Evolutionary conservation across 2,888 invertebrate species (phyloP).

Genomic region (Eulithis testata): DNA sequence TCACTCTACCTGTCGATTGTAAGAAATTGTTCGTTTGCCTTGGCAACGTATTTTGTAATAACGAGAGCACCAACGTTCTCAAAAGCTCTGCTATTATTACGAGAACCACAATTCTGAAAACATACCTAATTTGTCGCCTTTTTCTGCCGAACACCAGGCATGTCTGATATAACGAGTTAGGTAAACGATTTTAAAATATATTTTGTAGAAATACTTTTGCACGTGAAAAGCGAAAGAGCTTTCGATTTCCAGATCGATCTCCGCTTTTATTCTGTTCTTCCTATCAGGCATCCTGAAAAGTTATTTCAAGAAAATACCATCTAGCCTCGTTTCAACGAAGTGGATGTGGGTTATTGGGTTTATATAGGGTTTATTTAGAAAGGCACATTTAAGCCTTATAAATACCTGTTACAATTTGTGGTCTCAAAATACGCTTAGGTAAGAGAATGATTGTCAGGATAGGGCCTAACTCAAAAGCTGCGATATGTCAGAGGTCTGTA

Average conservation of each 20-base stretch:
- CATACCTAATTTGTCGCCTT: not conserved
- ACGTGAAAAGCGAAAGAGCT: not conserved
- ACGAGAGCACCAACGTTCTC: no score
- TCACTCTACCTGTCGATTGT: no score
- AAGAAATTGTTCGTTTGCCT: no score
- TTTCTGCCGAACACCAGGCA: not conserved
- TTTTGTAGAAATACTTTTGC: not conserved
- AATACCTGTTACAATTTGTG: no score
- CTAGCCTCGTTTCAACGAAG: not conserved
- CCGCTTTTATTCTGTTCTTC: conserved; percentile 5
- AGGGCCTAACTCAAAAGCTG: no score
- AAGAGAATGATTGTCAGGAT: no score
- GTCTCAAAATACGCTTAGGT: no score
- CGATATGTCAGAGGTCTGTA: no score
- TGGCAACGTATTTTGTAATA: no score
- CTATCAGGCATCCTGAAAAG: not conserved
- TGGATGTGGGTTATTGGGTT: not conserved
- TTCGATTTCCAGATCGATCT: conserved; percentile 4
- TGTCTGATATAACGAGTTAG: not conserved
- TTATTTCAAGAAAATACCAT: conserved; percentile 6
- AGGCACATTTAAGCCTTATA: no score
- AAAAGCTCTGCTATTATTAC: not conserved
- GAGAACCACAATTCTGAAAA: conserved; percentile 2
- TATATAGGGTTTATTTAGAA: not conserved
- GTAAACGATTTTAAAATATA: conserved; percentile 1